Evolutionary conservation across 2,113 vertebrate genomes (phyloP).

Genomic region (Orycteropus afer): DNA sequence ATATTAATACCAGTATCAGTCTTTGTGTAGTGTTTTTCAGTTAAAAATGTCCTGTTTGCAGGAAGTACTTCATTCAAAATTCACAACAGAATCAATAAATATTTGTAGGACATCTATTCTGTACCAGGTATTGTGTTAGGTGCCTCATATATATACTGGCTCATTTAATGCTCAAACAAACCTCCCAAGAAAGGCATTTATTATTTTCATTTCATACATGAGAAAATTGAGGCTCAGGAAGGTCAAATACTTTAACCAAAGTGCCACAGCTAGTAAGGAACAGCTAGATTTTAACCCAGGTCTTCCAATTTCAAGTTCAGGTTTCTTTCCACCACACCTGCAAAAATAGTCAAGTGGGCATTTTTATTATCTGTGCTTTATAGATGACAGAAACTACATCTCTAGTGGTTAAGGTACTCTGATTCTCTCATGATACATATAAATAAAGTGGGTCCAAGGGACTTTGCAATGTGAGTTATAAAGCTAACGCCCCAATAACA

Average conservation of each 20-base stretch:
- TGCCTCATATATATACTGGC: background rate
- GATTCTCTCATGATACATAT: background rate
- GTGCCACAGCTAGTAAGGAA: background rate
- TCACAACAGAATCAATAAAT: background rate
- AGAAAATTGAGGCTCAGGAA: conserved; percentile 2
- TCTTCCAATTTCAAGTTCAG: background rate
- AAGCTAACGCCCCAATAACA: background rate
- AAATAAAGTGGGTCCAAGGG: background rate
- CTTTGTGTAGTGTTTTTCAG: background rate
- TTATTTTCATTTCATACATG: background rate
- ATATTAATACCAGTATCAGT: background rate
- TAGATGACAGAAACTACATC: background rate
- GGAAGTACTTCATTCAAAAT: background rate
- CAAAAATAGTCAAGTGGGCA: background rate
- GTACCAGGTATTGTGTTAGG: background rate
- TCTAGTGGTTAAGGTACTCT: background rate
- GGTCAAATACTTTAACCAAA: background rate
- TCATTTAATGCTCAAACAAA: background rate
- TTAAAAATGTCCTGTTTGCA: background rate
- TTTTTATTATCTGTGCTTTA: background rate
- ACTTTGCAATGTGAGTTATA: background rate
- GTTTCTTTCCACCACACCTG: background rate
- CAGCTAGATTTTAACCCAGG: background rate
- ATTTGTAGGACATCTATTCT: background rate
- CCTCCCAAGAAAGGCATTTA: background rate